Evolutionary conservation across 2,888 invertebrate genomes (phyloP).

Genomic region (Megastigmus dorsalis): DNA sequence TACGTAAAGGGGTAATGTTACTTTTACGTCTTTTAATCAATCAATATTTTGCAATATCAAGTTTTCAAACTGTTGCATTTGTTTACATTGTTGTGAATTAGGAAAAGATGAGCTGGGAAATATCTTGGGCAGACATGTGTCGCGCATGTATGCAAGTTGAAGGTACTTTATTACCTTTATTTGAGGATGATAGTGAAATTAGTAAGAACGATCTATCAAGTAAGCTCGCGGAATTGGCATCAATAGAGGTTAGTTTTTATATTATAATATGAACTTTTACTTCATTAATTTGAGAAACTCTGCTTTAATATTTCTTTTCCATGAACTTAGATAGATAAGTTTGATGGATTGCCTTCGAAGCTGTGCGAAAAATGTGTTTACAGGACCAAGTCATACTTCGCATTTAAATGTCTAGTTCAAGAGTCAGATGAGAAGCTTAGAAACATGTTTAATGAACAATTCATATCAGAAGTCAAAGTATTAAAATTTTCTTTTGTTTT

Average conservation of each 20-base stretch:
- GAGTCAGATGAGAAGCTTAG: constrained; percentile 67
- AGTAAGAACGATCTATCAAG: constrained; percentile 63
- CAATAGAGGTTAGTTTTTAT: constrained; percentile 61
- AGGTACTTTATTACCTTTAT: constrained; percentile 68
- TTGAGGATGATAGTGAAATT: constrained; percentile 63
- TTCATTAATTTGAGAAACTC: no score
- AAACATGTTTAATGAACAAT: constrained; percentile 63
- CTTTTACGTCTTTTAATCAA: no score
- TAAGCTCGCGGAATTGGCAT: constrained; percentile 68
- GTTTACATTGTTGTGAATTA: background rate
- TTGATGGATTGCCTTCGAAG: constrained; percentile 69
- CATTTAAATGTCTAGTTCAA: constrained; percentile 68
- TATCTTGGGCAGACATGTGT: constrained; percentile 65
- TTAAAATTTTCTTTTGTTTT: background rate
- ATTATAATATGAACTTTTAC: no score
- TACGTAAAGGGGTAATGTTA: no score
- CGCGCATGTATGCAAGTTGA: constrained; percentile 71
- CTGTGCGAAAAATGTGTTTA: constrained; percentile 70
- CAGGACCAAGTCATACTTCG: constrained; percentile 66
- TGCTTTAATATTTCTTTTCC: no score
- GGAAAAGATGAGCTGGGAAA: constrained; percentile 45
- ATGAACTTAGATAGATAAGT: constrained; percentile 69
- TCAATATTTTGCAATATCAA: no score
- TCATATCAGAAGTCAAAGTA: constrained; percentile 15
- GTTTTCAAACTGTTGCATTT: no score